Percentiles rank a stretch among this genome's conserved stretches.
These are phyloP conservation scores for Parascotia fuliginaria DNA, from an alignment of 2,888 invertebrate species.

Conservation along the genomic window DNA sequence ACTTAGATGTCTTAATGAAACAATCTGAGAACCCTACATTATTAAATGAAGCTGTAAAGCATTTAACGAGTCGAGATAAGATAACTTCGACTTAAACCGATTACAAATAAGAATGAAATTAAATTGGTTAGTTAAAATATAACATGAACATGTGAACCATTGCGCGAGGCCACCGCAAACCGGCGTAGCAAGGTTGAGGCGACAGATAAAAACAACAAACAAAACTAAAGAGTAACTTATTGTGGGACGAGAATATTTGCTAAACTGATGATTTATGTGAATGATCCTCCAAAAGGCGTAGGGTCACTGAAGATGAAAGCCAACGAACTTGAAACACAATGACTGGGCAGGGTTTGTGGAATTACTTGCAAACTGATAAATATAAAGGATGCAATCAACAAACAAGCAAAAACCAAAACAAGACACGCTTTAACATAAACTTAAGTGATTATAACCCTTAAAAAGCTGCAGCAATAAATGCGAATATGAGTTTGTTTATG, in stretches of 20 bases:
- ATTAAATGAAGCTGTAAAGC: conserved; percentile 32
- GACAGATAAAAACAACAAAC: conserved; percentile 64
- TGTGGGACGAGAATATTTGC: conserved; percentile 44
- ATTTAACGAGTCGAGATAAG: conserved; percentile 13
- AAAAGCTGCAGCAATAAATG: not conserved
- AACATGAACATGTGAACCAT: conserved; percentile 54
- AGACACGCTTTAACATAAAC: not conserved
- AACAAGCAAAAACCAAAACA: not conserved
- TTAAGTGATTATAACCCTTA: not conserved
- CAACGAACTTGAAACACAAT: conserved; percentile 26
- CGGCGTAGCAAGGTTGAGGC: conserved; percentile 70
- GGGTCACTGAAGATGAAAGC: conserved; percentile 22
- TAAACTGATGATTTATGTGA: conserved; percentile 36
- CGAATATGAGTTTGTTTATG: not conserved
- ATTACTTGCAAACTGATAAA: not conserved
- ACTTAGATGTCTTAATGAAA: conserved; percentile 21
- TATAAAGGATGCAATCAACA: not conserved
- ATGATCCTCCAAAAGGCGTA: conserved; percentile 27
- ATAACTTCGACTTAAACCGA: conserved; percentile 34
- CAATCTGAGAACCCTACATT: conserved; percentile 15
- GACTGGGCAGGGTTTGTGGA: conserved; percentile 2
- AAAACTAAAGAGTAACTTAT: conserved; percentile 50
- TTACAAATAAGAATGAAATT: conserved; percentile 32
- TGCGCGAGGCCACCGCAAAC: conserved; percentile 63
- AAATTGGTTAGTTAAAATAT: conserved; percentile 26